A percentile compares a stretch with the other conserved stretches of the same genome.
Evolutionary conservation across 2,113 vertebrate species (phyloP).

Genomic region (Telmatochromis brichardi): DNA sequence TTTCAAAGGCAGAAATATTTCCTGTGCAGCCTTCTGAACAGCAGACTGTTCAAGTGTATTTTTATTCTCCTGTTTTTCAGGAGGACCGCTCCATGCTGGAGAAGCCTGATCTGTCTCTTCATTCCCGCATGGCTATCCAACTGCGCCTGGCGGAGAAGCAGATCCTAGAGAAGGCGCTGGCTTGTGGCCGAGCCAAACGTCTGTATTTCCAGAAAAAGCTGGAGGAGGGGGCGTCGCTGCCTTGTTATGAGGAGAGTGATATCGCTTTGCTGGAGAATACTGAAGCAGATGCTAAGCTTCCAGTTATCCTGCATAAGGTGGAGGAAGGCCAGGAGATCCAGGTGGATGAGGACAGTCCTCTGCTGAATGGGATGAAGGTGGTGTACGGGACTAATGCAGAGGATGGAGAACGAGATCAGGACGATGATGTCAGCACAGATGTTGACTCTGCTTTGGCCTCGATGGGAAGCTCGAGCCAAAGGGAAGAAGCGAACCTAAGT

Average conservation of each 20-base stretch:
- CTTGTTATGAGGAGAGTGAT: conserved; percentile 82
- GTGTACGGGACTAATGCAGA: conserved; percentile 64
- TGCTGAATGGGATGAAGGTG: conserved; percentile 76
- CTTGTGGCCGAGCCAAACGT: conserved; percentile 74
- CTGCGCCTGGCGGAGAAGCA: conserved; percentile 91
- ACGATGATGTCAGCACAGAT: neutral
- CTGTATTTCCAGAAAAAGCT: conserved; percentile 77
- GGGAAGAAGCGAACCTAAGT: conserved; percentile 45
- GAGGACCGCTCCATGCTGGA: conserved; percentile 82
- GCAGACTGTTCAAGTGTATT: neutral
- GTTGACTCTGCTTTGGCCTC: conserved; percentile 8
- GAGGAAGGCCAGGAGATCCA: conserved; percentile 63
- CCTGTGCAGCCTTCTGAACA: neutral
- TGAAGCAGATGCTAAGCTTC: conserved; percentile 78
- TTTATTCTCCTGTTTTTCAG: conserved; percentile 52
- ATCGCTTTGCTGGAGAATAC: conserved; percentile 83
- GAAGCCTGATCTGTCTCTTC: conserved; percentile 75
- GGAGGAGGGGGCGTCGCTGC: conserved; percentile 74
- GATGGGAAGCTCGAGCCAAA: neutral
- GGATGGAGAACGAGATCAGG: neutral
- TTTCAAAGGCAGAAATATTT: neutral
- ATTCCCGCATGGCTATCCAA: conserved; percentile 80
- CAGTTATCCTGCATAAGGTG: conserved; percentile 79
- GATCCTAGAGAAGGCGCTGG: conserved; percentile 84
- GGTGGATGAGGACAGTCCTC: conserved; percentile 41